Evolutionary conservation across 2,797 vertebrate species (phyloP), one percentile per base, ranked within the genome.

Genomic region (Benthosema pterotum): DNA sequence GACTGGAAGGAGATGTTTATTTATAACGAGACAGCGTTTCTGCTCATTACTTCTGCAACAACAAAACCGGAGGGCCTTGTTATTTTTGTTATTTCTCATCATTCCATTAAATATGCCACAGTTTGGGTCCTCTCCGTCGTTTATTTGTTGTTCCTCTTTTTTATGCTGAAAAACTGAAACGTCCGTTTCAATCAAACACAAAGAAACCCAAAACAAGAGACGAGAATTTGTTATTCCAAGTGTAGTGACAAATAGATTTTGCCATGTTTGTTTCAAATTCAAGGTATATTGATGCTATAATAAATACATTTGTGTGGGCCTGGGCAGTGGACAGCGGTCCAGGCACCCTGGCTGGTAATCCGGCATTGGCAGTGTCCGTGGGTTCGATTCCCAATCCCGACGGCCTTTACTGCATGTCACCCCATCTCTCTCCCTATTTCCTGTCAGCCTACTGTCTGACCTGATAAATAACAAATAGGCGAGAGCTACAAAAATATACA

Each of bases 71-170:
- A 69, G 52, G n/a, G 42, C 28, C 60, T 77, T 43, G n/a, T 68
- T 80, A 71, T 60, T 58, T n/a, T 77, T 43, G n/a, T 68, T 80
- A 71, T 60, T 15, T 49, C 49, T 13, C 46, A 58, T 72, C 63
- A 56, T 52, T 57, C 52, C 42, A 58, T 14, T 32, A 22, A 46
- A 15, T 11, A 17, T 16, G 32, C 17, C 22, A 51, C 11, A 19
- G 22, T 51, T 8, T 11, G 13, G 5, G 46, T 43, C 5, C 38
- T 52, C 8, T 52, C 8, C 48, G 42, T 28, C 42, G 4, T 9
- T 59, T 57, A 47, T 38, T 25, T 32, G 52, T 53, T 22, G 43
- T 17, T 42, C 14, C 56, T 42, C 38, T 43, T 46, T 42, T 53
- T 47, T 19, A 11, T 28, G 4, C 42, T 49, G 11, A 18, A 6